phyloP scores from a whole-genome alignment of 2,888 invertebrate species.

The Mamestra brassicae region DNA sequence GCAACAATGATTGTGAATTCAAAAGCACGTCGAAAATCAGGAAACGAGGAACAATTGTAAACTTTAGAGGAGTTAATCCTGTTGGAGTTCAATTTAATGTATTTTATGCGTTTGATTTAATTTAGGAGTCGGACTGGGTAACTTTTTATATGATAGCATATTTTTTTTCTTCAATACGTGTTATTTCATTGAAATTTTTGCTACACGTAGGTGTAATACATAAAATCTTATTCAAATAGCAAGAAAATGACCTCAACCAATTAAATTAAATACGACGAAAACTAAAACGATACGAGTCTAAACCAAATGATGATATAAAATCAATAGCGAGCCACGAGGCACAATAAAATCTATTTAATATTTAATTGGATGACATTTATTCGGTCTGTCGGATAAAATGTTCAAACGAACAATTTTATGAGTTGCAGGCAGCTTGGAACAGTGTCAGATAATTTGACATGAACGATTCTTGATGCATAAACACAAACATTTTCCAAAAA shows the following conservation, averaged over 20 bases:
- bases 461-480: constrained; percentile 41
- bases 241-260: constrained; percentile 17
- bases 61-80: too few species aligned
- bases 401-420: constrained; percentile 51
- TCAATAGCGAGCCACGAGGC: constrained; percentile 21
- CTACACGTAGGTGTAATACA: neutral
- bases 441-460: constrained; percentile 38
- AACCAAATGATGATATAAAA: constrained; percentile 34
- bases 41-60: too few species aligned
- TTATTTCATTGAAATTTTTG: neutral
- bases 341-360: constrained; percentile 45
- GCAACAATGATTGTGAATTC: too few species aligned
- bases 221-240: neutral
- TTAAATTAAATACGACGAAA: constrained; percentile 27
- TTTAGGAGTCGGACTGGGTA: neutral
- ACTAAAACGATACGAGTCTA: constrained; percentile 17
- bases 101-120: neutral
- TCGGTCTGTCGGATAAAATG: constrained; percentile 21
- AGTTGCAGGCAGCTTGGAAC: constrained; percentile 42
- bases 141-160: neutral
- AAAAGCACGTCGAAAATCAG: too few species aligned
- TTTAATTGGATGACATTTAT: constrained; percentile 42
- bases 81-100: too few species aligned
- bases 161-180: neutral
- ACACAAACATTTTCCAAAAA: constrained; percentile 36